Percentiles rank a stretch among this genome's conserved stretches.
Evolutionary conservation across 2,888 invertebrate species (phyloP).

Genomic region (Helleia helle): DNA sequence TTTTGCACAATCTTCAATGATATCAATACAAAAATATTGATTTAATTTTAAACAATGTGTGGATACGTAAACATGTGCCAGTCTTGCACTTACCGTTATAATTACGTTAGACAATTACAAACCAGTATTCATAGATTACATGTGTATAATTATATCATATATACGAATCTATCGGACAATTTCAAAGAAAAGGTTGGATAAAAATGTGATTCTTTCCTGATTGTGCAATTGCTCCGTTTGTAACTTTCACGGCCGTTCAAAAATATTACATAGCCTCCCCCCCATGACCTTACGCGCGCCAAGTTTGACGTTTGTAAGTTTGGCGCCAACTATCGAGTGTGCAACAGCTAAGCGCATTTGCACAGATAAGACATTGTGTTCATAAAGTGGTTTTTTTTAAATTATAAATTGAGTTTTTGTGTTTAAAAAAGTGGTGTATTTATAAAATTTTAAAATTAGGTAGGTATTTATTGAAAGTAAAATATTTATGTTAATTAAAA

Average conservation of each 20-base stretch:
- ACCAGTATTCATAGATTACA: too few relatives aligned
- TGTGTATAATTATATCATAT: too few relatives aligned
- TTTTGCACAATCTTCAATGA: too few relatives aligned
- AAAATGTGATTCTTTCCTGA: slow-evolving; percentile 6
- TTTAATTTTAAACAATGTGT: too few relatives aligned
- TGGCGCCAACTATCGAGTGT: slow-evolving; percentile 33
- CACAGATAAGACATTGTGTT: neutral
- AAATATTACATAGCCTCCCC: slow-evolving; percentile 9
- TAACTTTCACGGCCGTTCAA: slow-evolving; percentile 2
- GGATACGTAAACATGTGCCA: too few relatives aligned
- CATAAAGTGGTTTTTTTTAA: neutral
- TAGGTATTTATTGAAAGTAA: too few relatives aligned
- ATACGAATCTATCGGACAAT: too few relatives aligned
- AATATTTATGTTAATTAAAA: too few relatives aligned
- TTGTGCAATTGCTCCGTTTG: neutral
- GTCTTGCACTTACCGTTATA: too few relatives aligned
- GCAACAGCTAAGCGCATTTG: neutral
- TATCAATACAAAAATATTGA: too few relatives aligned
- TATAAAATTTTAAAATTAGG: neutral
- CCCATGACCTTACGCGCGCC: slow-evolving; percentile 37
- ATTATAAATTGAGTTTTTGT: neutral
- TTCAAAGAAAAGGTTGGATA: neutral
- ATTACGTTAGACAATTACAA: too few relatives aligned
- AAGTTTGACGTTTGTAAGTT: slow-evolving; percentile 52
- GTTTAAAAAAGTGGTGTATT: neutral